Percentiles rank a stretch among this genome's conserved stretches.
Conservation (phyloP, 2,113 vertebrate genomes). For the Thamnophis sirtalis region DNA sequence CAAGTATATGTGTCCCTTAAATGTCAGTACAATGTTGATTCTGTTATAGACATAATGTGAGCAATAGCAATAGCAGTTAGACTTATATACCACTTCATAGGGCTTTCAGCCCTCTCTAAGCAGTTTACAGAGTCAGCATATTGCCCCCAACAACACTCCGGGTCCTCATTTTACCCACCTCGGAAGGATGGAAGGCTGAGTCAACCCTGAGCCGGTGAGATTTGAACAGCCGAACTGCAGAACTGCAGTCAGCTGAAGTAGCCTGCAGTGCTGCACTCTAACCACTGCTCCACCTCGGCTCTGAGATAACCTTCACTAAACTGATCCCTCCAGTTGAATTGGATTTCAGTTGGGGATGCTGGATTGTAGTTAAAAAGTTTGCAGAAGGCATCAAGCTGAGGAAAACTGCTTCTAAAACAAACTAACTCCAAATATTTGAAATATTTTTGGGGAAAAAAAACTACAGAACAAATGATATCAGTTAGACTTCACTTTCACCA, state of each 20-base stretch:
- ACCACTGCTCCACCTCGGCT: no score
- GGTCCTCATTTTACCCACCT: no score
- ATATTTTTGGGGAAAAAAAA: background rate
- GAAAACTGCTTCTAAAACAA: background rate
- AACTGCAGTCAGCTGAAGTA: no score
- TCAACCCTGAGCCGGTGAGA: no score
- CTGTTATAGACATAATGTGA: background rate
- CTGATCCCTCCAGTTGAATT: background rate
- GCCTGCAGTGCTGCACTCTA: no score
- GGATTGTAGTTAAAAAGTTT: background rate
- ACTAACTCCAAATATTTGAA: background rate
- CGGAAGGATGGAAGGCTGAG: no score
- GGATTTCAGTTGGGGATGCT: background rate
- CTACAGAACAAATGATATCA: background rate
- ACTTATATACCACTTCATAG: no score
- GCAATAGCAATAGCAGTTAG: no score
- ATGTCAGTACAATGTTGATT: background rate
- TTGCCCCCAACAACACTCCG: no score
- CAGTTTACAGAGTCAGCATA: no score
- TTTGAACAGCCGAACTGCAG: no score
- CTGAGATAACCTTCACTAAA: background rate
- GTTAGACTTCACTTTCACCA: background rate
- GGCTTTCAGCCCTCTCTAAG: no score
- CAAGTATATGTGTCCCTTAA: background rate
- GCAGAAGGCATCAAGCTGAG: background rate